Base-by-base conservation (phyloP, 2,113 vertebrate genomes). In the Nipponia nippon region DNA sequence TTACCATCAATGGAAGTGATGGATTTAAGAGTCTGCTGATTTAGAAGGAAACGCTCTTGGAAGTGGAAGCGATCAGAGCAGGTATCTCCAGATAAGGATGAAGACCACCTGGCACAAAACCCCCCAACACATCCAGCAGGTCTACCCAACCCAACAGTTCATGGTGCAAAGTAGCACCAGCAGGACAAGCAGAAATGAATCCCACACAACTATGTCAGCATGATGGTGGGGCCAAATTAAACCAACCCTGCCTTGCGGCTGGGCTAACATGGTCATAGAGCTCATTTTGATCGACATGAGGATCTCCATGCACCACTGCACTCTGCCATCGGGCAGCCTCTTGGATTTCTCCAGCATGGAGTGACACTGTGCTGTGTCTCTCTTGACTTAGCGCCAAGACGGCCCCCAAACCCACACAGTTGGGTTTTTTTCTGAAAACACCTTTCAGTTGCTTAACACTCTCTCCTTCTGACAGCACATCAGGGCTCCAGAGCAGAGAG, bases 191-290 rank as follows among this genome's bases (percentile, higher is more conserved):
- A 72, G 66, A 90, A 93, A 40, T 8, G 0, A 94, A 82, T 46
- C 36, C 40, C 10, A 32, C 3, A 14, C 0, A 4, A 56, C 3
- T 18, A 2, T 1, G 4, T 7, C 47, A 79, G 15, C 42, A 10
- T 1, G 14, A 50, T 19, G 26, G 20, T 26, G 32, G 29, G 17
- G 27, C 2, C 36, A 76, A 87, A 82, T 71, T 22, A 66, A 79
- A 87, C 7, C 66, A 79, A 42, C 16, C 12, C 52, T 50, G 47
- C 32, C 73, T 67, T 38, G 30, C 1, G 2, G 34, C 38, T 36
- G 53, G 11, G 22, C 44, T 65, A 59, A 47, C 0, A 1, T 11
- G 9, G 38, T 55, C 32, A 20, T 4, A 16, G 36, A 66, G 55
- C 34, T 78, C 42, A 40, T 58, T 66, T 62, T 49, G 22, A 36